Percentiles rank a stretch among this genome's conserved stretches.
Evolutionary conservation across 1,140 invertebrate species (phyloP).

Genomic region (Drosophila punjabiensis): DNA sequence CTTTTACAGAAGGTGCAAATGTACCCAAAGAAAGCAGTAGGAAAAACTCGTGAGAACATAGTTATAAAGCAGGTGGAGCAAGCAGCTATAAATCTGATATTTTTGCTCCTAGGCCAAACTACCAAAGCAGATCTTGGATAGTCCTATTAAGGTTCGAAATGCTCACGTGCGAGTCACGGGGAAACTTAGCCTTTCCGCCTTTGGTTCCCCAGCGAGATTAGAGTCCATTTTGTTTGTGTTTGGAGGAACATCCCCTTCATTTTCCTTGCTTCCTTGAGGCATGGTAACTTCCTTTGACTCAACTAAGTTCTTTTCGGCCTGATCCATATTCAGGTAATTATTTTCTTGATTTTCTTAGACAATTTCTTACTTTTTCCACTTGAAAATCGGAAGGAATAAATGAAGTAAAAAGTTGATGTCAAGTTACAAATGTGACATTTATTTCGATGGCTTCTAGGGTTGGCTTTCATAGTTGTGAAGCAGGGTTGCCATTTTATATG

Average conservation of each 20-base stretch:
- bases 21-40: no score
- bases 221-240: background rate
- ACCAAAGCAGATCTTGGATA: background rate
- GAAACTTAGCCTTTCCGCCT: no score
- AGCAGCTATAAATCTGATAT: no score
- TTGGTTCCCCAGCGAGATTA: fast-evolving
- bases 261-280: background rate
- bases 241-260: no score
- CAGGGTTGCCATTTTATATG: background rate
- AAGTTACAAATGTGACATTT: background rate
- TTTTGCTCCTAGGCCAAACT: no score
- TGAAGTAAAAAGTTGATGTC: background rate
- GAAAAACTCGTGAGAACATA: no score
- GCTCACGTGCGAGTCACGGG: background rate
- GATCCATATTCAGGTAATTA: background rate
- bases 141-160: background rate
- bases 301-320: background rate
- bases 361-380: background rate
- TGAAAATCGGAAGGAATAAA: background rate
- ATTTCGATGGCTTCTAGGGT: background rate
- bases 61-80: no score
- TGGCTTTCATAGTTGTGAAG: background rate
- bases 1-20: no score
- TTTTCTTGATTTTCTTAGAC: background rate
- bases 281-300: no score